These are phyloP conservation scores for Macrobrachium nipponense DNA, from an alignment of 1,140 invertebrate genomes.

Conservation along the genomic window DNA sequence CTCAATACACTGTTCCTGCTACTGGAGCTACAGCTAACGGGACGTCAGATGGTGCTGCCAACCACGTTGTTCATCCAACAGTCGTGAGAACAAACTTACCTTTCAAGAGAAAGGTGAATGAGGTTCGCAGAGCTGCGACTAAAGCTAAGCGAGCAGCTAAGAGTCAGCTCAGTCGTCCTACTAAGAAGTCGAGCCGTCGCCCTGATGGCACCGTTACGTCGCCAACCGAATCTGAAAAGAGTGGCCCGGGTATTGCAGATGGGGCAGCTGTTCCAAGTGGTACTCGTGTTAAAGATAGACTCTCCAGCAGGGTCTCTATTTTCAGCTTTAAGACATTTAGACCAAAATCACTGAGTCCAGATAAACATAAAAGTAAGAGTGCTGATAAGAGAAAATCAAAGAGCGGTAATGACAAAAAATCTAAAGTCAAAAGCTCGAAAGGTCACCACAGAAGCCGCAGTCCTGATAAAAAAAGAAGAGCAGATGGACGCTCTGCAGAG, in stretches of 20 bases:
- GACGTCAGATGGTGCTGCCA: constrained; percentile 40
- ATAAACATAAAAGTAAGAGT: constrained; percentile 62
- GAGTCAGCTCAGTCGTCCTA: constrained; percentile 58
- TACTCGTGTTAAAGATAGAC: constrained; percentile 50
- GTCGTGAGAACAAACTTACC: constrained; percentile 62
- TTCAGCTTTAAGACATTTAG: constrained; percentile 63
- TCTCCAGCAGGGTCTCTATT: constrained; percentile 63
- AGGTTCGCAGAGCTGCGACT: constrained; percentile 63
- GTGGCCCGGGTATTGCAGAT: constrained; percentile 28
- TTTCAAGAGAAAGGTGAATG: constrained; percentile 63
- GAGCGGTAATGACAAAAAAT: constrained; percentile 50
- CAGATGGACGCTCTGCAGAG: constrained; percentile 32
- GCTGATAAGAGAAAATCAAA: constrained; percentile 62
- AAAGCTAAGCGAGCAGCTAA: constrained; percentile 64
- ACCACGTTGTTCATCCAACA: constrained; percentile 63
- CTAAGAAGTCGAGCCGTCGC: constrained; percentile 51
- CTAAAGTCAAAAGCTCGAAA: constrained; percentile 51
- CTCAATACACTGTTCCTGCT: constrained; percentile 42
- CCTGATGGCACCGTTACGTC: constrained; percentile 55
- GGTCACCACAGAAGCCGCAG: constrained; percentile 56
- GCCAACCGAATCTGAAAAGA: constrained; percentile 59
- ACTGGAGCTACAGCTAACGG: constrained; percentile 44
- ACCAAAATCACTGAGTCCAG: constrained; percentile 62
- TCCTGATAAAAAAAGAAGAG: constrained; percentile 61
- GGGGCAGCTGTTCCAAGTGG: constrained; percentile 25